Evolutionary conservation across 2,797 vertebrate genomes (phyloP), one percentile per base, ranked within the genome.

Genomic region (Fringilla coelebs): DNA sequence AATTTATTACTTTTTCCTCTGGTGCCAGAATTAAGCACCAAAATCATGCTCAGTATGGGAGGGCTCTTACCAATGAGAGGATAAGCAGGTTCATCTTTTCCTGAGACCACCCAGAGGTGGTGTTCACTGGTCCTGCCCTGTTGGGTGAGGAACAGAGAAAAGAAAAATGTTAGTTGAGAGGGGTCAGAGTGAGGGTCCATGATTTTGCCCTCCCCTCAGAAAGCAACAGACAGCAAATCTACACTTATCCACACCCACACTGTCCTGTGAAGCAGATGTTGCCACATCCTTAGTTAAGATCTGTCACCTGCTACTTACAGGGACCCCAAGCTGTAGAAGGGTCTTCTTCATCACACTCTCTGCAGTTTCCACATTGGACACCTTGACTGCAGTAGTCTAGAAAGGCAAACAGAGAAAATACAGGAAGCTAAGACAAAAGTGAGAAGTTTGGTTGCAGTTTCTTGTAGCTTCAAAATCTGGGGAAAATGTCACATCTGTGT

Each of bases 61-160:
- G 28, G 65, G 32, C n/a, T 82, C 96, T 98, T 97, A 98, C 98
- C 98, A 86, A 98, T 97, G 45, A 98, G 98, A 40, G 98, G 98
- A 68, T 97, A 98, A 34, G 97, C 93, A 66, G 97, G 80, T 49
- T 98, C 97, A 66, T 98, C 97, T 84, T 97, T 98, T 88, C 97
- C 97, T 51, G 98, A 93, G 67, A 97, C 94, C 65, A 98, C 98
- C 97, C 98, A 98, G 65, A 98, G 97, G 72, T 98, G 97, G 87
- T 98, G 96, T 88, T 98, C 97, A 34, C 84, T 96, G 60, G 97
- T 93, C 41, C 75, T 96, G 36, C 75, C 97, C 98, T 98, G 90
- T n/a, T 20, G 19, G 68, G 78, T 51, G 36, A 89, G 67, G 52
- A 90, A 81, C 13, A 92, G 89, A 87, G 34, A 91, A n/a, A n/a